Conservation (phyloP, 2,113 vertebrate species). For the Alexandromys fortis region DNA sequence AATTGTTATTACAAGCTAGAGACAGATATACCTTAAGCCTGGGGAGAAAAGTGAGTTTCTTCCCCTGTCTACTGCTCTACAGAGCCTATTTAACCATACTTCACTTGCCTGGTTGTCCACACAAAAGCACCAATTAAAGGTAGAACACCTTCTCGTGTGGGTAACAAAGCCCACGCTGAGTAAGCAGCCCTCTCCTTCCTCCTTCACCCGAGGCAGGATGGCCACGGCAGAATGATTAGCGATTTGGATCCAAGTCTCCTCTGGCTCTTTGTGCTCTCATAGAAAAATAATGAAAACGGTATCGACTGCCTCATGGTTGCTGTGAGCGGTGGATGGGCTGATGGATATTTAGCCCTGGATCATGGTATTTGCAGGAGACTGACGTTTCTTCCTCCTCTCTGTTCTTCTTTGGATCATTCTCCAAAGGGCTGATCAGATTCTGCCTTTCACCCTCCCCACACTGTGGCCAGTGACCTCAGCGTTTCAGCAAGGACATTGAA, state of each 20-base stretch:
- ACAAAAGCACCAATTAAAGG: conserved; percentile 20
- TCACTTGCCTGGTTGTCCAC: not conserved
- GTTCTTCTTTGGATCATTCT: not conserved
- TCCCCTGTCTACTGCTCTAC: not conserved
- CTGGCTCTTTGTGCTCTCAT: not conserved
- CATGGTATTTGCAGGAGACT: not conserved
- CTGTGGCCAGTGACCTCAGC: not conserved
- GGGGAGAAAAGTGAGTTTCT: not conserved
- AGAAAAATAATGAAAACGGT: conserved; percentile 6
- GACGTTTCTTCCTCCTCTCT: not conserved
- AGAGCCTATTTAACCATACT: not conserved
- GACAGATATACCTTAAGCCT: conserved; percentile 13
- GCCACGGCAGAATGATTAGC: not conserved
- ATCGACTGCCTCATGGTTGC: not conserved
- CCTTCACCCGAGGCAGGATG: not conserved
- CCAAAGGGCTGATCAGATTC: not conserved
- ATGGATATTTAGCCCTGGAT: not conserved
- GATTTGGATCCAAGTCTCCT: not conserved
- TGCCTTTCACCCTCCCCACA: not conserved
- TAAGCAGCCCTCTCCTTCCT: not conserved
- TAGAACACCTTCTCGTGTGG: not conserved
- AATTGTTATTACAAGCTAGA: not conserved
- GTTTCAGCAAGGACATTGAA: not conserved
- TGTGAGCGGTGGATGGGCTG: not conserved
- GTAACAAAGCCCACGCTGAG: not conserved